A percentile compares a stretch with the other conserved stretches of the same genome.
Conservation (phyloP, 2,888 invertebrate species). For the Cyclophora punctaria region DNA sequence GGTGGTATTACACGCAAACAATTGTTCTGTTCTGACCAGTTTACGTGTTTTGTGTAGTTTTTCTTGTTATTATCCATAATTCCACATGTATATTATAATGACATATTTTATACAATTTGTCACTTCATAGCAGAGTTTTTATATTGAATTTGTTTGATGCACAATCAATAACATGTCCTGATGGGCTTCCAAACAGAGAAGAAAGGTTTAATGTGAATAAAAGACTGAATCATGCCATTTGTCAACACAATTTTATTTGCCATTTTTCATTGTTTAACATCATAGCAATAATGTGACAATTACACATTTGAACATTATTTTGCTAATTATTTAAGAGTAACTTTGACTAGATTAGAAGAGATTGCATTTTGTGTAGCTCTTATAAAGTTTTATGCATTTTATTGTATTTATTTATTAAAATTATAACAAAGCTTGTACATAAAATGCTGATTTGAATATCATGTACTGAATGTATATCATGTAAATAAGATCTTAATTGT, state of each 20-base stretch:
- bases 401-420: slow-evolving; percentile 17
- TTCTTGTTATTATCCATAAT: too few species aligned
- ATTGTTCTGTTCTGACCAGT: too few species aligned
- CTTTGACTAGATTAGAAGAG: slow-evolving; percentile 57
- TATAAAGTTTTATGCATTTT: slow-evolving; percentile 33
- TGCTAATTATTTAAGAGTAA: slow-evolving; percentile 33
- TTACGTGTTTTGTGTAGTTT: too few species aligned
- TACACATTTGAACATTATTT: slow-evolving; percentile 21
- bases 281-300: slow-evolving; percentile 49
- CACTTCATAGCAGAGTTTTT: too few species aligned
- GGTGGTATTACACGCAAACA: too few species aligned
- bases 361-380: slow-evolving; percentile 40
- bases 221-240: slow-evolving; percentile 69
- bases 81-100: too few species aligned
- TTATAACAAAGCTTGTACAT: slow-evolving; percentile 33
- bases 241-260: slow-evolving; percentile 49
- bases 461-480: slow-evolving; percentile 40
- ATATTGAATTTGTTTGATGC: not conserved
- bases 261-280: slow-evolving; percentile 43
- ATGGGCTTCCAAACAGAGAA: not conserved
- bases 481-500: slow-evolving; percentile 36
- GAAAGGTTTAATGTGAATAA: slow-evolving; percentile 32
- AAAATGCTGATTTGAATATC: slow-evolving; percentile 30
- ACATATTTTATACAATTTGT: too few species aligned
- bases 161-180: not conserved